phyloP scores from a whole-genome alignment of 2,797 vertebrate species.

The Anniella stebbinsi region DNA sequence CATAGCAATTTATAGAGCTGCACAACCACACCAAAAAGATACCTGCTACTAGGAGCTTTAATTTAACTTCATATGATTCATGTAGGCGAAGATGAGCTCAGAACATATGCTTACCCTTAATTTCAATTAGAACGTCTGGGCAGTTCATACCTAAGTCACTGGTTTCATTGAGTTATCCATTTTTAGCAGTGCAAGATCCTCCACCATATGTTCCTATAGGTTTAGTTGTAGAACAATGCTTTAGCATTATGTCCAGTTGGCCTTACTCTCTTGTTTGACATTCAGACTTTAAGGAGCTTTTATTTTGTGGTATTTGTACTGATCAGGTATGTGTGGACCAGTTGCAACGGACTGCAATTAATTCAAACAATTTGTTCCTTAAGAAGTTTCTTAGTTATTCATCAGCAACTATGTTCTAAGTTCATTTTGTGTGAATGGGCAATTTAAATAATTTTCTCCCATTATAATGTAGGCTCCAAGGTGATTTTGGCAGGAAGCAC shows the following conservation, averaged over 20 bases:
- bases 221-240: not conserved
- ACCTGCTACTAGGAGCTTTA: not conserved
- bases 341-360: not conserved
- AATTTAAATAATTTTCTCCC: slow-evolving; percentile 36
- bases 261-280: not conserved
- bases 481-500: slow-evolving; percentile 90
- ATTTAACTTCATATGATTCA: not conserved
- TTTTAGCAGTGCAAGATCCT: not conserved
- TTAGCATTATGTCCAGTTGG: not conserved
- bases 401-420: not conserved
- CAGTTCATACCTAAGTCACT: not conserved
- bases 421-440: not conserved
- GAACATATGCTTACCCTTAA: not conserved
- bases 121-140: not conserved
- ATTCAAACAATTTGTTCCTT: not conserved
- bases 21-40: not conserved
- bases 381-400: not conserved
- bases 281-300: not conserved
- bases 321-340: not conserved
- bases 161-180: not conserved
- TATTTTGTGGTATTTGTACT: not conserved
- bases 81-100: not conserved
- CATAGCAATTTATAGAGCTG: not conserved
- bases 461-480: slow-evolving; percentile 84
- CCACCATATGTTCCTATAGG: not conserved